Base-by-base conservation (phyloP, 2,797 vertebrate species). In the Podarcis siculus region DNA sequence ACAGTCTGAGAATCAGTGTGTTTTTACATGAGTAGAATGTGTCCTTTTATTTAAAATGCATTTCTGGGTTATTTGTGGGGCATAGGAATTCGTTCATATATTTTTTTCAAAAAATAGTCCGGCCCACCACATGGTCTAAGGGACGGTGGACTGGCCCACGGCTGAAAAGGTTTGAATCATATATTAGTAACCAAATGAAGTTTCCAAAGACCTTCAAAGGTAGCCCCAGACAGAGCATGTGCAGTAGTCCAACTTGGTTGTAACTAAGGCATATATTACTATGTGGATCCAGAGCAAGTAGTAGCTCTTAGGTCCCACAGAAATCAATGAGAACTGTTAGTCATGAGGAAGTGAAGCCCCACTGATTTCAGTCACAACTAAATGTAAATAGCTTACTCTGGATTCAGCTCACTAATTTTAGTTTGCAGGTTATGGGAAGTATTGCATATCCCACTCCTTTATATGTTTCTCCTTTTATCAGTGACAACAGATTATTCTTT, bases 401-500 rank as follows among this genome's bases (percentile, higher is more conserved):
- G 21, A 49, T 69, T 78, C 39, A 85, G 12, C 5, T 9, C 23
- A 27, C 13, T 49, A 6, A 21, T 37, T 79, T 35, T 35, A 35
- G 27, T 71, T 8, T 39, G 3, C 30, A 7, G 27, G 32, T 80
- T 1, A 17, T 4, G 3, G 10, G 6, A 13, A 39, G 83, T 85
- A 9, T 71, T 71, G n/a, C 39, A 55, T 30, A 69, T 30, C 25
- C 7, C 9, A 82, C 10, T 45, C 15, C 82, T 67, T 32, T 82
- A 75, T 4, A 83, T 21, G 0, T 66, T 61, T 2, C 3, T 12
- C 45, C 77, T 4, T 55, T 66, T 32, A 66, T 23, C 86, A 87
- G 85, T 86, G n/a, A 25, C 45, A 12, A n/a, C 85, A 78, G 66
- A 66, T 71, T 30, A 27, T 79, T 89, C 25, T 67, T 55, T 84